These are phyloP conservation scores for Aspidapion aeneum DNA, from an alignment of 2,888 invertebrate genomes.

Conservation along the genomic window DNA sequence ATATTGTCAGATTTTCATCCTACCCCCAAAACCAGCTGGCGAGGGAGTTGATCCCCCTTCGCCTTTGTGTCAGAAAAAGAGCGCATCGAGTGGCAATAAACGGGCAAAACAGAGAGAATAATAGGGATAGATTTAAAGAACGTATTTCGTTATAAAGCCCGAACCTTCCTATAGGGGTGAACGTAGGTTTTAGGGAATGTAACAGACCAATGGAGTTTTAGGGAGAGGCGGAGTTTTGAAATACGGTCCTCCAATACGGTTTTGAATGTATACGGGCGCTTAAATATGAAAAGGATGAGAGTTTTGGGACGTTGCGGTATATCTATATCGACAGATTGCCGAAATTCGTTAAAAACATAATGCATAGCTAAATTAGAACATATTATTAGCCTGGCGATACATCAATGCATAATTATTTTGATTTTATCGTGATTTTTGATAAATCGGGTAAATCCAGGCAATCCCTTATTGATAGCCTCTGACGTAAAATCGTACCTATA, in stretches of 20 bases:
- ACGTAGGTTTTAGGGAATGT: constrained; percentile 46
- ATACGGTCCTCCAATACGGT: constrained; percentile 52
- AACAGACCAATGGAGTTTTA: constrained; percentile 48
- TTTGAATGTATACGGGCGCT: constrained; percentile 45
- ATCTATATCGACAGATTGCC: constrained; percentile 23
- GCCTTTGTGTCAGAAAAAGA: constrained; percentile 37
- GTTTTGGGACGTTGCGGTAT: constrained; percentile 20
- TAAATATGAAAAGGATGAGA: constrained; percentile 36
- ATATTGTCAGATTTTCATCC: constrained; percentile 47
- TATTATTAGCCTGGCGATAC: neutral
- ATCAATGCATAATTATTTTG: neutral
- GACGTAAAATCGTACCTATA: too few species aligned
- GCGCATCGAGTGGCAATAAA: constrained; percentile 9
- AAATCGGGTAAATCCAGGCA: too few species aligned
- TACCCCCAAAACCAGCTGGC: constrained; percentile 43
- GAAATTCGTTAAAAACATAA: neutral
- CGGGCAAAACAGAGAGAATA: constrained; percentile 26
- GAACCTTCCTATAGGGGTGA: constrained; percentile 49
- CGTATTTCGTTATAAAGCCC: constrained; percentile 40
- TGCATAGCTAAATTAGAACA: constrained; percentile 9
- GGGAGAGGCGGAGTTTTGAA: constrained; percentile 45
- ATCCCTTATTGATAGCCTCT: too few species aligned
- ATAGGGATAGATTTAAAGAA: constrained; percentile 32
- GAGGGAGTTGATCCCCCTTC: constrained; percentile 35
- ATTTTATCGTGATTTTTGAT: too few species aligned